Conservation (phyloP, 1,140 invertebrate species). For the Atopsyche davidsoni region DNA sequence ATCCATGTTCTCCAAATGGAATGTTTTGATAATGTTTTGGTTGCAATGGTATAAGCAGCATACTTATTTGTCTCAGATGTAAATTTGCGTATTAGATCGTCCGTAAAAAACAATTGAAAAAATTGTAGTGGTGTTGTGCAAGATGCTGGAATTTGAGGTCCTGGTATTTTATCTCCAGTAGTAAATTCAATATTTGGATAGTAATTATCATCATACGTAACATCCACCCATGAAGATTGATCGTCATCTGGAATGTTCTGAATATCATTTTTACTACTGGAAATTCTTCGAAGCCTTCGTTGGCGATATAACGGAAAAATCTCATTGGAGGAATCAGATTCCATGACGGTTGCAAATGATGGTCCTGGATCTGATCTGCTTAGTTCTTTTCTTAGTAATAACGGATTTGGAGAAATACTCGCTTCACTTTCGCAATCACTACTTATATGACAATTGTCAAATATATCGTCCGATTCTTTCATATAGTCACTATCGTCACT, state of each 20-base stretch:
- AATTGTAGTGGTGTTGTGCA: constrained; percentile 6
- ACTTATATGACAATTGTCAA: constrained; percentile 11
- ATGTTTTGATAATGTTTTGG: neutral
- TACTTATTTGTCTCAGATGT: constrained; percentile 10
- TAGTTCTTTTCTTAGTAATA: constrained; percentile 5
- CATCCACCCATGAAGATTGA: constrained; percentile 10
- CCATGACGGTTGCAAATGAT: constrained; percentile 7
- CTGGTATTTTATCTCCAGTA: neutral
- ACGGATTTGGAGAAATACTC: constrained; percentile 7
- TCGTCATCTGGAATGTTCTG: constrained; percentile 11
- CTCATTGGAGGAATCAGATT: constrained; percentile 20
- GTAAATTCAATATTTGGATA: neutral
- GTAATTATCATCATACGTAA: constrained; percentile 1
- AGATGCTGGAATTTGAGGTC: neutral
- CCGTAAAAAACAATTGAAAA: constrained; percentile 8
- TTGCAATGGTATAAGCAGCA: constrained; percentile 8
- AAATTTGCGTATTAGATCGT: constrained; percentile 3
- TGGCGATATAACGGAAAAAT: constrained; percentile 20
- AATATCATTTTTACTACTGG: constrained; percentile 1
- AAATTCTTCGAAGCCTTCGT: constrained; percentile 6
- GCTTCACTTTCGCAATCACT: constrained; percentile 11
- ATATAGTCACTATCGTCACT: constrained; percentile 15
- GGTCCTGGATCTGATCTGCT: constrained; percentile 9
- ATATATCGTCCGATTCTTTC: constrained; percentile 9
- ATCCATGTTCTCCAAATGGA: constrained; percentile 11